phyloP scores from a whole-genome alignment of 2,888 invertebrate genomes.

The Dryadula phaetusa region DNA sequence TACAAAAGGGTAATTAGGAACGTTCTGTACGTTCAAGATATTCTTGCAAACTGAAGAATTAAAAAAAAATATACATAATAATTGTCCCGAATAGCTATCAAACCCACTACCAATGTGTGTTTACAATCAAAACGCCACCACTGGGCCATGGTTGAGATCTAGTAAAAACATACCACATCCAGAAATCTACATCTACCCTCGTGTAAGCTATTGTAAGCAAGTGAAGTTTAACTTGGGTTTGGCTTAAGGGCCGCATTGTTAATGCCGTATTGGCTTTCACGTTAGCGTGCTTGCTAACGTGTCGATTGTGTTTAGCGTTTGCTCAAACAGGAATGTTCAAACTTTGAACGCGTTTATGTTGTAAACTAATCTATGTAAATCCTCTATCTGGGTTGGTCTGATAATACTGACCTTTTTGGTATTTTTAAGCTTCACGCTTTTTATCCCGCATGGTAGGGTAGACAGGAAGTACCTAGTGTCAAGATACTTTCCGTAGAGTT shows the following conservation, averaged over 20 bases:
- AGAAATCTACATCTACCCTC: constrained; percentile 13
- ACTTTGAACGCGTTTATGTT: constrained; percentile 13
- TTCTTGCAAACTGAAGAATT: no score
- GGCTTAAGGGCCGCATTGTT: constrained; percentile 57
- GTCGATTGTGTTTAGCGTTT: constrained; percentile 33
- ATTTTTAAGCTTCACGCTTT: neutral
- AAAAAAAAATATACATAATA: no score
- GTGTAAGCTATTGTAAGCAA: constrained; percentile 55
- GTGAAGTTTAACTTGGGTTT: constrained; percentile 54
- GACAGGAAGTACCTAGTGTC: neutral
- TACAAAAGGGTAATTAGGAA: no score
- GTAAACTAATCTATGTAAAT: neutral
- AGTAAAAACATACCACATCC: no score
- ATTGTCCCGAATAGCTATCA: no score
- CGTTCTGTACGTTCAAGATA: no score
- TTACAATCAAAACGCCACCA: no score
- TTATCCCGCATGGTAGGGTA: no score
- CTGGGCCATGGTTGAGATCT: no score
- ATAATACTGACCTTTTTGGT: neutral
- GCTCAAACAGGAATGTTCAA: constrained; percentile 28
- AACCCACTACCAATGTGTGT: no score
- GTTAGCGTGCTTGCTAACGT: constrained; percentile 44
- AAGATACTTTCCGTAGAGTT: no score
- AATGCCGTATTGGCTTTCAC: constrained; percentile 55
- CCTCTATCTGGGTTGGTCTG: neutral